Conservation (phyloP, 2,888 invertebrate genomes). For the Cinara cedri region DNA sequence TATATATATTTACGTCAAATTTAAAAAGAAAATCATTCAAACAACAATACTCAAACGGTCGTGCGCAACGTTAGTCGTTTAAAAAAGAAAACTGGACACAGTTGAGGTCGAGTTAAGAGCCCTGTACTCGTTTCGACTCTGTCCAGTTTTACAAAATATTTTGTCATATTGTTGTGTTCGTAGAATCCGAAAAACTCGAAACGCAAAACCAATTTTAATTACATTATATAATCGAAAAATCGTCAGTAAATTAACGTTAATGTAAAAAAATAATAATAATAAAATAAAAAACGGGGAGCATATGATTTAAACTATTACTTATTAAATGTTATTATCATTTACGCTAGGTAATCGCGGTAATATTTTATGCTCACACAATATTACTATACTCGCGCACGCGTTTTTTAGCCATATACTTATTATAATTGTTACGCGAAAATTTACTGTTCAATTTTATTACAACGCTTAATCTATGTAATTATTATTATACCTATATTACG, state of each 20-base stretch:
- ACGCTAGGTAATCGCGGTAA: constrained; percentile 14
- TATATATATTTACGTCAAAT: no score
- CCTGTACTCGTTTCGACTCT: constrained; percentile 55
- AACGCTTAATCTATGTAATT: no score
- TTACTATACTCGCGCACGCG: not conserved
- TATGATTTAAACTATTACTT: constrained; percentile 39
- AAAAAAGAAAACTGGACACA: constrained; percentile 39
- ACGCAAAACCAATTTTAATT: constrained; percentile 12
- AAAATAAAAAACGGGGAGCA: not conserved
- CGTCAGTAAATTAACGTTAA: not conserved
- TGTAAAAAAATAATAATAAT: no score
- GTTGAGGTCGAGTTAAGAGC: constrained; percentile 50
- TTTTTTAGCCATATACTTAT: no score
- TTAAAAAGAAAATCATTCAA: no score
- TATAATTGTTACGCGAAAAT: no score
- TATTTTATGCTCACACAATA: constrained; percentile 14
- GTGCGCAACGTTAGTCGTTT: no score
- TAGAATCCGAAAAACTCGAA: constrained; percentile 57
- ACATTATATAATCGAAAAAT: constrained; percentile 12
- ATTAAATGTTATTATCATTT: constrained; percentile 16
- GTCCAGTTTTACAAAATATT: constrained; percentile 53
- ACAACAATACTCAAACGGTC: no score
- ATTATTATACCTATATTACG: no score
- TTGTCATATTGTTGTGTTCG: constrained; percentile 17
- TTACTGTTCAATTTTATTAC: no score